Conservation (phyloP, 2,888 invertebrate genomes). For the Tipula helvola region DNA sequence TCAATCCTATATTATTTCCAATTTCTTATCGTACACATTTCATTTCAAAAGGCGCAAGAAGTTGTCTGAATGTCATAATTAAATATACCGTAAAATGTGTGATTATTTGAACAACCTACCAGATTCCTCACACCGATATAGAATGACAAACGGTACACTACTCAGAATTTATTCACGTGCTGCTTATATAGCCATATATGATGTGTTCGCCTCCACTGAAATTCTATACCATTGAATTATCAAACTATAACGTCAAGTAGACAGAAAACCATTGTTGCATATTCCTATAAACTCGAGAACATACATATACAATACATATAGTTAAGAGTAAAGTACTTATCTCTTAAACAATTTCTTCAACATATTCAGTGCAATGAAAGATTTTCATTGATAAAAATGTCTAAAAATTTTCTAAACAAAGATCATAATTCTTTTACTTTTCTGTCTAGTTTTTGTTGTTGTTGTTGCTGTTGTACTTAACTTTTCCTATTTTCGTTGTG, state of each 20-base stretch:
- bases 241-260: neutral
- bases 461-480: neutral
- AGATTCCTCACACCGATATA: neutral
- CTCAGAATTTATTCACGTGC: neutral
- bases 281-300: neutral
- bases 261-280: neutral
- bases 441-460: neutral
- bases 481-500: neutral
- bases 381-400: constrained; percentile 4
- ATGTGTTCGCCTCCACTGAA: neutral
- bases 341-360: neutral
- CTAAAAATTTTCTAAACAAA: neutral
- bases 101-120: neutral
- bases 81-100: neutral
- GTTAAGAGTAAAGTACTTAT: neutral
- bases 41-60: neutral
- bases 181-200: neutral
- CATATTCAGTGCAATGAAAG: neutral
- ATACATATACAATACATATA: neutral
- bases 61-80: neutral
- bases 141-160: neutral
- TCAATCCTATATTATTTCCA: neutral
- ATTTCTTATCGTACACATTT: neutral
- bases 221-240: neutral
- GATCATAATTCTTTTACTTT: neutral